A percentile compares a stretch with the other conserved stretches of the same genome.
Conservation (phyloP, 2,113 vertebrate species). For the Equus quagga region DNA sequence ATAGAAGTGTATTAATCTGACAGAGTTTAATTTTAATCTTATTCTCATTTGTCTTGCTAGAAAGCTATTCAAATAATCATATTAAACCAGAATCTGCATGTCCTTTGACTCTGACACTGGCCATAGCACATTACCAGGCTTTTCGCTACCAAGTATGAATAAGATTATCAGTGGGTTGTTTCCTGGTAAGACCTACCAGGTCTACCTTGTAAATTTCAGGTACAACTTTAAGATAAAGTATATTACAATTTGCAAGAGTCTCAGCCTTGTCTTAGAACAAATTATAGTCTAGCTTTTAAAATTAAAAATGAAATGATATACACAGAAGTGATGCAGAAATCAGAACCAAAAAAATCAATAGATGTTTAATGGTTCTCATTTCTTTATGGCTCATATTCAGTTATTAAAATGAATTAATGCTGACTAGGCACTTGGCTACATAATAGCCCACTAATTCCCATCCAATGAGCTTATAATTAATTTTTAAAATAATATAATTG, state of each 20-base stretch:
- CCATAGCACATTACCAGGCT: not conserved
- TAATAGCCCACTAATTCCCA: conserved; percentile 42
- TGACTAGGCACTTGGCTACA: conserved; percentile 38
- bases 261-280: conserved; percentile 11
- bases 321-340: conserved; percentile 54
- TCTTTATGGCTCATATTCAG: conserved; percentile 57
- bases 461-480: conserved; percentile 46
- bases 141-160: not conserved
- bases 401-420: conserved; percentile 70
- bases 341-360: conserved; percentile 65
- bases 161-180: not conserved
- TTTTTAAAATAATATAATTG: conserved; percentile 60
- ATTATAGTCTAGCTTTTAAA: conserved; percentile 37
- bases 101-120: not conserved
- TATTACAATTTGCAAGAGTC: not conserved
- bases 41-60: not conserved
- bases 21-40: conserved; percentile 54
- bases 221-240: conserved; percentile 53
- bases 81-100: not conserved
- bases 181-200: not conserved
- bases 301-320: conserved; percentile 62
- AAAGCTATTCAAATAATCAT: not conserved
- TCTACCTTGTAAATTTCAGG: not conserved
- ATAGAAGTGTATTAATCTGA: not conserved
- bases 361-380: conserved; percentile 63